These are phyloP conservation scores for Germaria angustata DNA, from an alignment of 2,888 invertebrate genomes.

Conservation along the genomic window DNA sequence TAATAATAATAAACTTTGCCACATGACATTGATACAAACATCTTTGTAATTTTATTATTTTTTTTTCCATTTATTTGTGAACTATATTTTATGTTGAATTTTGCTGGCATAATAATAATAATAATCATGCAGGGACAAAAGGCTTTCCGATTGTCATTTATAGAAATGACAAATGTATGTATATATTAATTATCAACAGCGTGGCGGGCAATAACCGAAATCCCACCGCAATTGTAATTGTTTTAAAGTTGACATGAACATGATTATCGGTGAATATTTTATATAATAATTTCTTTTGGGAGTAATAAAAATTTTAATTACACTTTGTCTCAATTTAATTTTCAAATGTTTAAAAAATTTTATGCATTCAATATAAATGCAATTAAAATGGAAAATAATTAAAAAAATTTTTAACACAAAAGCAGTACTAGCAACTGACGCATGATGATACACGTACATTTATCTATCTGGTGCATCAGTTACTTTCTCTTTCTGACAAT, in stretches of 20 bases:
- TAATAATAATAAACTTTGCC: no score
- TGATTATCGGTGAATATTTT: slow-evolving; percentile 35
- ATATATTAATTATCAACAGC: background rate
- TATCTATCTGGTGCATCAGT: no score
- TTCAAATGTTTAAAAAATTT: background rate
- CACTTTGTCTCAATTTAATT: background rate
- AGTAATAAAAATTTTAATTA: slow-evolving; percentile 35
- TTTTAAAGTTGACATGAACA: slow-evolving; percentile 48
- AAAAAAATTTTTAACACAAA: no score
- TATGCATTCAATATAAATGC: background rate
- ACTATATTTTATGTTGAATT: no score
- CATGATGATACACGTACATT: no score
- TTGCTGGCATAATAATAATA: no score
- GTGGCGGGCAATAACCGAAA: background rate
- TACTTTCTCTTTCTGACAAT: no score
- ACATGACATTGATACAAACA: no score
- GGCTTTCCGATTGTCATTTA: slow-evolving; percentile 1
- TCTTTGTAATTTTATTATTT: no score
- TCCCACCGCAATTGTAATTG: slow-evolving; percentile 41
- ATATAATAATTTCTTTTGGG: slow-evolving; percentile 44
- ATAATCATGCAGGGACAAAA: no score
- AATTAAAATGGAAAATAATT: background rate
- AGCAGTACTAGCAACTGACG: no score
- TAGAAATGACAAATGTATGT: background rate
- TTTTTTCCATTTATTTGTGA: no score